Evolutionary conservation across 2,113 vertebrate species (phyloP).

Genomic region (Sula dactylatra): DNA sequence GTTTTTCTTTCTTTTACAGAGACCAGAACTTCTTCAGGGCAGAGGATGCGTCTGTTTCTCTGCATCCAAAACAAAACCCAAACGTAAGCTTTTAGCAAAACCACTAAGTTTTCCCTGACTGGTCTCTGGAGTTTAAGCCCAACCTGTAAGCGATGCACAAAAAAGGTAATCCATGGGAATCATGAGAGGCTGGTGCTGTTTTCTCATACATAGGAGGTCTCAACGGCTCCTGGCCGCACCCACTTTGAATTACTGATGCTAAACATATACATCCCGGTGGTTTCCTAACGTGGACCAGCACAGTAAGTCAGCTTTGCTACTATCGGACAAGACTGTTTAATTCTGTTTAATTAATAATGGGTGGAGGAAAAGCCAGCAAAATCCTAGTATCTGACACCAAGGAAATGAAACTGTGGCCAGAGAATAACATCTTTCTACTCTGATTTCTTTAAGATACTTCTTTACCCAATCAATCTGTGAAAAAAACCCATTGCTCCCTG

Average conservation of each 20-base stretch:
- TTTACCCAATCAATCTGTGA: neutral
- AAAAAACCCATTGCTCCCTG: neutral
- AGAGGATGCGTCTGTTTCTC: neutral
- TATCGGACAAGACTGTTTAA: neutral
- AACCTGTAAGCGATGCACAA: neutral
- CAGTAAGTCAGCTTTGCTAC: neutral
- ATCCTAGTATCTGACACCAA: neutral
- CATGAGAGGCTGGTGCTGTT: rapidly evolving
- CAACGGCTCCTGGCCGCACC: neutral
- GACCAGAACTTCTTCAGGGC: neutral
- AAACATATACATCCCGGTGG: rapidly evolving
- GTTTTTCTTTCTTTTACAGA: neutral
- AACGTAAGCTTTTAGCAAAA: neutral
- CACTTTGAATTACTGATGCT: neutral
- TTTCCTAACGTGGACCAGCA: neutral
- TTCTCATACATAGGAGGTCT: rapidly evolving
- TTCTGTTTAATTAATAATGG: neutral
- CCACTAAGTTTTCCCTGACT: neutral
- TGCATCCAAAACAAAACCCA: neutral
- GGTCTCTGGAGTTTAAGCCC: neutral
- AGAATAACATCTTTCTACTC: neutral
- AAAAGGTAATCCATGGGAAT: rapidly evolving
- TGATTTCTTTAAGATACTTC: neutral
- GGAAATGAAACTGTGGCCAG: neutral
- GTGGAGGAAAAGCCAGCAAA: neutral